Conservation (phyloP, 2,113 vertebrate species). For the Anguilla rostrata region DNA sequence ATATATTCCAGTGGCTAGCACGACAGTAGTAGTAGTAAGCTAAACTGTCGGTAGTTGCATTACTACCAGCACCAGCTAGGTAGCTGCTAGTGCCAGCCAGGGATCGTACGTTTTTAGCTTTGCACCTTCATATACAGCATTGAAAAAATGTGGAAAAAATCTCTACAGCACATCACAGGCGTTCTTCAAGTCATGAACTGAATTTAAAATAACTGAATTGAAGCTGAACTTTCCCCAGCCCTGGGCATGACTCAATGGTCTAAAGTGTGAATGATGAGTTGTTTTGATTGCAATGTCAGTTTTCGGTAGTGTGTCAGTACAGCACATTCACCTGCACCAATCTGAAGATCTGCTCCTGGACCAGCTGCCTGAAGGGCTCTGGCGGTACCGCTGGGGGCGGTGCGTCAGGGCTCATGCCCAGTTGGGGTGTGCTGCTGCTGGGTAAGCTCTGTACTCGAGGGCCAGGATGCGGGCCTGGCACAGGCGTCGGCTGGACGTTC, state of each 20-base stretch:
- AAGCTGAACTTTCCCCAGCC: not conserved
- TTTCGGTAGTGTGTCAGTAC: not conserved
- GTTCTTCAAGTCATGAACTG: not conserved
- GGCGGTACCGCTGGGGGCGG: conserved; percentile 45
- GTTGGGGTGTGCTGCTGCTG: conserved; percentile 18
- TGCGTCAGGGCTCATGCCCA: conserved; percentile 22
- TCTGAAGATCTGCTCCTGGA: conserved; percentile 88
- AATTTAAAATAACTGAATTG: not conserved
- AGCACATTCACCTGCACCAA: conserved; percentile 81
- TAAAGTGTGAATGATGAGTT: not conserved
- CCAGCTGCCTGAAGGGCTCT: conserved; percentile 69
- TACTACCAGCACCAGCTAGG: too few relatives aligned
- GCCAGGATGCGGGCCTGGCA: conserved; percentile 26
- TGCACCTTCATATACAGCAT: too few relatives aligned
- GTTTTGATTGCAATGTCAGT: not conserved
- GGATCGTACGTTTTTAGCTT: too few relatives aligned
- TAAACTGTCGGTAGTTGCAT: too few relatives aligned
- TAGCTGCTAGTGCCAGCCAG: too few relatives aligned
- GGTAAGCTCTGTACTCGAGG: conserved; percentile 12
- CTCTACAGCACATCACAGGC: too few relatives aligned
- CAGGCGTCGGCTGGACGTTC: conserved; percentile 32
- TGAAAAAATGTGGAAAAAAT: too few relatives aligned
- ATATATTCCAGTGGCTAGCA: too few relatives aligned
- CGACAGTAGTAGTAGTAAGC: too few relatives aligned
- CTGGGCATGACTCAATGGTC: not conserved